phyloP scores from a whole-genome alignment of 2,113 vertebrate genomes.

The Gobio gobio region DNA sequence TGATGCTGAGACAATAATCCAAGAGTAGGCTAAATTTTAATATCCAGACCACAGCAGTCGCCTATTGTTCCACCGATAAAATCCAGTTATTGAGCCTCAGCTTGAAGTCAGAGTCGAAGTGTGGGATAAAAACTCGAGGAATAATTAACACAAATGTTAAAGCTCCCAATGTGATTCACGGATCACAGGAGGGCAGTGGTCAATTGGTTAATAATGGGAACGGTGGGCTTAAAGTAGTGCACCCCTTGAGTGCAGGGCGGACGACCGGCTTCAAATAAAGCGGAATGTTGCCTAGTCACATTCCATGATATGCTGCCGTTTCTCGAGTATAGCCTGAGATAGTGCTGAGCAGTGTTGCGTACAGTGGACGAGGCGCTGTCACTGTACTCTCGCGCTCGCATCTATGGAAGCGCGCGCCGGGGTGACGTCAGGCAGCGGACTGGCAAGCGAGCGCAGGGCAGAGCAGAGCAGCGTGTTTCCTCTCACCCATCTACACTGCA shows the following conservation, averaged over 20 bases:
- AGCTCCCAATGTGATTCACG: conserved; percentile 4
- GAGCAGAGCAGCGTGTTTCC: conserved; percentile 45
- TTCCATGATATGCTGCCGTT: conserved; percentile 65
- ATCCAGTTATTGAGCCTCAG: conserved; percentile 16
- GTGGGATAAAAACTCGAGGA: conserved; percentile 47
- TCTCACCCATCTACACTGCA: conserved; percentile 1
- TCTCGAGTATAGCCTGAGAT: conserved; percentile 50
- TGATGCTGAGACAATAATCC: conserved; percentile 71
- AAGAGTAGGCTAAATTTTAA: conserved; percentile 48
- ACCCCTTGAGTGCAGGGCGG: conserved; percentile 24
- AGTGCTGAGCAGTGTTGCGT: conserved; percentile 40
- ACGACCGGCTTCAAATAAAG: conserved; percentile 51
- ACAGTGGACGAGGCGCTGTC: conserved; percentile 64
- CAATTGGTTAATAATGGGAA: conserved; percentile 32
- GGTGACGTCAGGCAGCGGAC: conserved; percentile 69
- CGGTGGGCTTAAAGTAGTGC: conserved; percentile 54
- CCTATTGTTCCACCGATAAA: conserved; percentile 19
- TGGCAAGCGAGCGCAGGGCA: conserved; percentile 13
- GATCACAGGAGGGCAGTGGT: conserved; percentile 12
- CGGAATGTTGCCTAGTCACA: conserved; percentile 64
- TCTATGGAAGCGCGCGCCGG: conserved; percentile 20
- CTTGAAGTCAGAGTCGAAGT: conserved; percentile 29
- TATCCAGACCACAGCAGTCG: conserved; percentile 46
- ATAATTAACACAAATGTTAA: not conserved
- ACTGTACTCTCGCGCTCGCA: conserved; percentile 42